phyloP scores from a whole-genome alignment of 1,140 invertebrate genomes.

The Apis dorsata region DNA sequence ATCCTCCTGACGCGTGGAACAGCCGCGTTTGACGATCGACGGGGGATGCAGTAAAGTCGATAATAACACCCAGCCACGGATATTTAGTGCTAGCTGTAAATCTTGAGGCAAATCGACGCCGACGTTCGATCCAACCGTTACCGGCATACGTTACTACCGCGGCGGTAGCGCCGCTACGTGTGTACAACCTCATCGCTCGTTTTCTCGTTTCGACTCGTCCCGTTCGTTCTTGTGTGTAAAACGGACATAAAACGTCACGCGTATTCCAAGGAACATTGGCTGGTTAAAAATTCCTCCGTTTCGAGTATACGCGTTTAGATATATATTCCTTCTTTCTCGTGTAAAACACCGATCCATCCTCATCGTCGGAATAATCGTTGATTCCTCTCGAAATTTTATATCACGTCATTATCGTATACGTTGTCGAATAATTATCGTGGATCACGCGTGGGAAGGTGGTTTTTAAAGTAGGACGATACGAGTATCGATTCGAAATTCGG shows the following conservation, averaged over 20 bases:
- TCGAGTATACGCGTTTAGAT: not conserved
- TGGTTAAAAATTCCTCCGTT: conserved; percentile 59
- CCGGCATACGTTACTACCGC: conserved; percentile 71
- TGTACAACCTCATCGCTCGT: not conserved
- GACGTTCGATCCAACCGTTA: conserved; percentile 63
- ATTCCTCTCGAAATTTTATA: too few species aligned
- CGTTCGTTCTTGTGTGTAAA: not conserved
- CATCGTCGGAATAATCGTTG: too few species aligned
- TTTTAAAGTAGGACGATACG: not conserved
- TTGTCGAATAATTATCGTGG: too few species aligned
- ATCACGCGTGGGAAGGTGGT: not conserved
- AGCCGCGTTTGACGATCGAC: conserved; percentile 28
- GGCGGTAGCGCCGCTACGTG: conserved; percentile 51
- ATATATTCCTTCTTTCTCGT: not conserved
- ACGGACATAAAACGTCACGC: conserved; percentile 65
- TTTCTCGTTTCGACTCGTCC: conserved; percentile 8
- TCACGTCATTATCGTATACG: too few species aligned
- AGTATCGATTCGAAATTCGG: not conserved
- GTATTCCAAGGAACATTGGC: conserved; percentile 40
- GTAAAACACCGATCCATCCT: not conserved
- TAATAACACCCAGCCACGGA: conserved; percentile 75
- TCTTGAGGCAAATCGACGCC: conserved; percentile 75
- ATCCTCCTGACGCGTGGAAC: conserved; percentile 54
- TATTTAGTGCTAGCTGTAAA: conserved; percentile 78
- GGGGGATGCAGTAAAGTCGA: conserved; percentile 73